Evolutionary conservation across 2,888 invertebrate species (phyloP).

Genomic region (Nesidiocoris tenuis): DNA sequence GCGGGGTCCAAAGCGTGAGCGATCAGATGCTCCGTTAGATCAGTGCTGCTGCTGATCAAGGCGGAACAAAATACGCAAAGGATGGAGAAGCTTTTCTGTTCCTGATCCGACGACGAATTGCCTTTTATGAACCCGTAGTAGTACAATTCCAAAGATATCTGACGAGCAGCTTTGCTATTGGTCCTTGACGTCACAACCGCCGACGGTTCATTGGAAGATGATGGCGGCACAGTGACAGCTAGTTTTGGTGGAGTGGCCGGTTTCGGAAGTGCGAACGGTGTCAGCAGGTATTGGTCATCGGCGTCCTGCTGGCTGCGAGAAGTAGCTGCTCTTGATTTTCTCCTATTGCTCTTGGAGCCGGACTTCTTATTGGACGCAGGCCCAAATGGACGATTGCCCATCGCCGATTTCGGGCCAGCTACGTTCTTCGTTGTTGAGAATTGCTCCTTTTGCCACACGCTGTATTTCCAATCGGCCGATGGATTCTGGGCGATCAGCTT

Average conservation of each 20-base stretch:
- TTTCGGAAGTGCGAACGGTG: too few relatives aligned
- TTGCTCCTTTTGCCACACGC: conserved; percentile 51
- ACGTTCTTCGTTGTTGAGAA: background rate
- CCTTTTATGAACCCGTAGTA: conserved; percentile 64
- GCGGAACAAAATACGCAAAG: conserved; percentile 66
- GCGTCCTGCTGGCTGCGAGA: background rate
- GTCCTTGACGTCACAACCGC: background rate
- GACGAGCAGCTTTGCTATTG: background rate
- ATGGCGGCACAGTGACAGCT: too few relatives aligned
- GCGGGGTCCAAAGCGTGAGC: conserved; percentile 63
- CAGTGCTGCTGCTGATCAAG: conserved; percentile 68
- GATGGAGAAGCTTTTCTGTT: conserved; percentile 27
- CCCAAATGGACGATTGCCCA: background rate
- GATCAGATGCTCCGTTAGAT: conserved; percentile 71
- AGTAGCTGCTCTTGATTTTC: background rate
- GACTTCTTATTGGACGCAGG: background rate
- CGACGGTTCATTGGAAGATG: background rate
- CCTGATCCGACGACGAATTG: conserved; percentile 17
- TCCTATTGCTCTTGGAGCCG: background rate
- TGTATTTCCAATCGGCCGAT: conserved; percentile 64
- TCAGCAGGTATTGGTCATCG: too few relatives aligned
- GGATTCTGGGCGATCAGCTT: conserved; percentile 63
- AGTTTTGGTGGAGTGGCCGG: too few relatives aligned
- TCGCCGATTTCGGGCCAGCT: background rate
- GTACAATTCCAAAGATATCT: conserved; percentile 59